Evolutionary conservation across 2,797 vertebrate genomes (phyloP).

Genomic region (Lemur catta): DNA sequence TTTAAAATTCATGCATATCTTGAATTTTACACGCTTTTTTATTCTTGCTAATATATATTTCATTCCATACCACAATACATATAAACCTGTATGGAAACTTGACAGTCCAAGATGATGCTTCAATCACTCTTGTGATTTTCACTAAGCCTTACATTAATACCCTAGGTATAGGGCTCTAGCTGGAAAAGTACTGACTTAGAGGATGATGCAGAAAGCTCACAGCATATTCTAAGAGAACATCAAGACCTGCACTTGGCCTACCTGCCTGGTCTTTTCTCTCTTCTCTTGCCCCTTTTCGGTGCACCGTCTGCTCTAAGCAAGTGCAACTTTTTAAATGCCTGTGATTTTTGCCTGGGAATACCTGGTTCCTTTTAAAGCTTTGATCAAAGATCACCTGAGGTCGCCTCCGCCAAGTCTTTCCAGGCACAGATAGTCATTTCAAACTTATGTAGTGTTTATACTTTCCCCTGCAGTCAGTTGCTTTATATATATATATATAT

Average conservation of each 20-base stretch:
- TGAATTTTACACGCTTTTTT: background rate
- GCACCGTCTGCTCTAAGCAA: background rate
- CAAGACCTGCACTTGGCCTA: background rate
- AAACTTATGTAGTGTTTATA: background rate
- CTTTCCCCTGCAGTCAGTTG: background rate
- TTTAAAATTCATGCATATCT: background rate
- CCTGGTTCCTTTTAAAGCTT: background rate
- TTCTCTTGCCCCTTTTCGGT: background rate
- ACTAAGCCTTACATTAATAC: background rate
- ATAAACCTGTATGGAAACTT: background rate
- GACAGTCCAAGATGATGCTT: background rate
- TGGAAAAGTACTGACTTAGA: background rate
- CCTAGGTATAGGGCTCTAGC: background rate
- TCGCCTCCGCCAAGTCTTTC: background rate
- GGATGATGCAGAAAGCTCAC: background rate
- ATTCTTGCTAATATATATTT: background rate
- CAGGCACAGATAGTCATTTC: background rate
- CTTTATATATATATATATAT: background rate
- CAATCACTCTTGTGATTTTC: background rate
- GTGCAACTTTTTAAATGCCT: background rate
- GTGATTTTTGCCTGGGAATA: background rate
- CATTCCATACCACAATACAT: background rate
- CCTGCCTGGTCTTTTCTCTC: background rate
- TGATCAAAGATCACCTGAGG: background rate
- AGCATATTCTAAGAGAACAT: background rate